These are phyloP conservation scores for Myocastor coypus DNA, from an alignment of 2,113 vertebrate genomes.

Conservation along the genomic window DNA sequence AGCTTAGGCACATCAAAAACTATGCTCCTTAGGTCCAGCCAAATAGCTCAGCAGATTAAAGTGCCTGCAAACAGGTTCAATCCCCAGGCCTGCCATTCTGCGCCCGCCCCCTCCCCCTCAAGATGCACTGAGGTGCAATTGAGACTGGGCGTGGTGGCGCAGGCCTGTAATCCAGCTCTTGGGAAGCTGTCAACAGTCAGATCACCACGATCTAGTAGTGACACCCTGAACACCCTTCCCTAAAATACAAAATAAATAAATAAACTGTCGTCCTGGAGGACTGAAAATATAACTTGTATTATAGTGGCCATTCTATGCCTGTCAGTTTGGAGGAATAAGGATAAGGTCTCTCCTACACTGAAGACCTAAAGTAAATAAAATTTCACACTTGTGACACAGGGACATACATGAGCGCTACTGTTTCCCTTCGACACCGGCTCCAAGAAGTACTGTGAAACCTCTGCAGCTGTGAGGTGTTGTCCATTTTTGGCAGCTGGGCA, in stretches of 20 bases:
- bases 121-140: no score
- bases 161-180: no score
- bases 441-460: not conserved
- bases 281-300: not conserved
- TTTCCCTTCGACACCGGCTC: not conserved
- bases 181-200: no score
- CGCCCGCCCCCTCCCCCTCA: no score
- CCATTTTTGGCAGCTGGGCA: not conserved
- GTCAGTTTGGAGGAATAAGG: not conserved
- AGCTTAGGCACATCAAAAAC: not conserved
- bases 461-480: not conserved
- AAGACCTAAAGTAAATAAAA: slow-evolving; percentile 11
- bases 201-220: no score
- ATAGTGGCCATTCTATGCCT: not conserved
- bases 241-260: no score
- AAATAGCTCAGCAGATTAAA: no score
- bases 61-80: no score
- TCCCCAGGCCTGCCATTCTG: no score
- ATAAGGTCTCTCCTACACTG: not conserved
- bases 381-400: not conserved
- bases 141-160: no score
- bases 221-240: no score
- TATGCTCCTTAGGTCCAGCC: not conserved
- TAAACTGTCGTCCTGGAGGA: not conserved
- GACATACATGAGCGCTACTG: not conserved